These are phyloP conservation scores for Argyresthia albistria DNA, from an alignment of 2,888 invertebrate genomes.

Conservation along the genomic window DNA sequence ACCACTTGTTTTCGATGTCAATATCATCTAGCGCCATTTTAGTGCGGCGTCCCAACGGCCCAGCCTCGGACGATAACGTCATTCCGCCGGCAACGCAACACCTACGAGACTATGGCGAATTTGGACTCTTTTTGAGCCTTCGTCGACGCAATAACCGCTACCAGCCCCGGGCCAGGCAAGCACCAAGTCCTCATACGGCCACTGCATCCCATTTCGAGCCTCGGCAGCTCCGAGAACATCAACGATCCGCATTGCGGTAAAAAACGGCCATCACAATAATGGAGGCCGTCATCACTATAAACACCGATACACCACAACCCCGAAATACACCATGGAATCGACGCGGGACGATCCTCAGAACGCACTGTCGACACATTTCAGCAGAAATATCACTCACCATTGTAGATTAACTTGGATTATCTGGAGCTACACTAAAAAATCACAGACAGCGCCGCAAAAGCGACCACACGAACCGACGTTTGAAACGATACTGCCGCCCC, in stretches of 20 bases:
- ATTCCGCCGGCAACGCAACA: slow-evolving; percentile 24
- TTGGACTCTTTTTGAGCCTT: slow-evolving; percentile 41
- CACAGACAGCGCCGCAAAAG: slow-evolving; percentile 71
- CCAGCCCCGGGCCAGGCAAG: neutral
- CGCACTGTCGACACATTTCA: slow-evolving; percentile 51
- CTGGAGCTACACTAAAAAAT: slow-evolving; percentile 74
- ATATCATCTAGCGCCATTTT: slow-evolving; percentile 27
- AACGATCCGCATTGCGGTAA: slow-evolving; percentile 69
- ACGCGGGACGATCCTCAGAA: slow-evolving; percentile 35
- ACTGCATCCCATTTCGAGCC: neutral
- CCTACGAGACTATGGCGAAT: slow-evolving; percentile 57
- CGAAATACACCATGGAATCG: slow-evolving; percentile 51
- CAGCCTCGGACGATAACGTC: slow-evolving; percentile 28
- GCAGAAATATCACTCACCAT: slow-evolving; percentile 70
- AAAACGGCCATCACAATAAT: slow-evolving; percentile 71
- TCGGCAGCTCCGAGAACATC: slow-evolving; percentile 31
- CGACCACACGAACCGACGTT: slow-evolving; percentile 70
- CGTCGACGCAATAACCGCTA: slow-evolving; percentile 17
- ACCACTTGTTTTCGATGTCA: slow-evolving; percentile 30
- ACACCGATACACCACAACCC: slow-evolving; percentile 60
- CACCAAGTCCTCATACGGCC: neutral
- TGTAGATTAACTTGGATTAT: slow-evolving; percentile 73
- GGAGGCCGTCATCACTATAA: slow-evolving; percentile 70
- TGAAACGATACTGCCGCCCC: slow-evolving; percentile 74
- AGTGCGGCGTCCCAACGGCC: slow-evolving; percentile 28